Base-by-base conservation (phyloP, 1,140 invertebrate species). In the Phocides pigmalion region DNA sequence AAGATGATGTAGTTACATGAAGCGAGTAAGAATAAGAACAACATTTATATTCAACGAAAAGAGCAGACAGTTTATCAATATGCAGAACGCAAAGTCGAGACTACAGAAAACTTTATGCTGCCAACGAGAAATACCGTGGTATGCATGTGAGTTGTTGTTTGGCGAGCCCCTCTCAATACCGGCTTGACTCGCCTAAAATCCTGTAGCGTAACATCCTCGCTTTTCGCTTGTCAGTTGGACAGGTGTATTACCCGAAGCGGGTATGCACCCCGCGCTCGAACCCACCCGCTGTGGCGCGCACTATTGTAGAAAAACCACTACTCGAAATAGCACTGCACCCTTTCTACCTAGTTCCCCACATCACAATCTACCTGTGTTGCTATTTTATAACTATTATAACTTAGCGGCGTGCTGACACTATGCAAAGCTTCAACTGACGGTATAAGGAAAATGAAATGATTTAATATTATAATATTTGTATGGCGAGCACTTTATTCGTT, bases 121-220 rank as follows among this genome's bases (percentile, higher is more conserved):
- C 47, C 61, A 66, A 54, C 56, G 9, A 65, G 53, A 61, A 62
- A 61, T 39, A 39, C 35, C 8, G 35, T 39, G 35, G 35, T 39
- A 39, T 39, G 35, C 35, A 49, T 53, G 61, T 25, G 46, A 22
- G 20, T 20, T 47, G 53, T 49, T 56, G 39, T 64, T 46, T 61
- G 61, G 28, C 25, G 41, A 58, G 47, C 54, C 14, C 35, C 37
- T 46, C 58, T 54, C 56, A 58, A 65, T 42, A 70, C 58, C 58
- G 63, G 67, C 58, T 62, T 58, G 54, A 37, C 61, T 49, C 50
- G n/a, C 6, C n/a, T n/a, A 39, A 54, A 25, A 25, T 15, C 37
- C 19, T 41, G 12, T n/a, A 39, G 12, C 17, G 12, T 54, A 22
- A 17, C n/a, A 25, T 41, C 51, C 19, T 51, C 49, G 49, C 51